These are phyloP conservation scores for Miichthys miiuy DNA, from an alignment of 2,797 vertebrate genomes.

Conservation along the genomic window DNA sequence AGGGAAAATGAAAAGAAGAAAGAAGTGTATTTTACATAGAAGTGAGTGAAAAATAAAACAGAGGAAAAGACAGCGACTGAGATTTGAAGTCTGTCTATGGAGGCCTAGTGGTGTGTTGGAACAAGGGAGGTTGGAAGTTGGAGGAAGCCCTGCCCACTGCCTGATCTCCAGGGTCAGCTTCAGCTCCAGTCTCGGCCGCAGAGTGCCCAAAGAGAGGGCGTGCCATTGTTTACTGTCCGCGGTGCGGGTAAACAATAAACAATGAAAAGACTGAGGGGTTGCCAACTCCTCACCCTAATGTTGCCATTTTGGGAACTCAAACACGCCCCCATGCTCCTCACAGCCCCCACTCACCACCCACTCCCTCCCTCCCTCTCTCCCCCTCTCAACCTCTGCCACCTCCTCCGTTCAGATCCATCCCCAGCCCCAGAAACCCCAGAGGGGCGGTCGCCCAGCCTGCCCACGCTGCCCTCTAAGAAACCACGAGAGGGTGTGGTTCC, in stretches of 20 bases:
- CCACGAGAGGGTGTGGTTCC: constrained; percentile 94
- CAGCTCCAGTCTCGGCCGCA: constrained; percentile 68
- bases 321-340: constrained; percentile 68
- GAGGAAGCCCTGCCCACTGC: constrained; percentile 55
- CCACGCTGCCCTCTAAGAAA: constrained; percentile 90
- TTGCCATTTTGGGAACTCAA: constrained; percentile 86
- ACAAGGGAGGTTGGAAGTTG: constrained; percentile 38
- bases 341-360: constrained; percentile 71
- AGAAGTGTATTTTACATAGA: constrained; percentile 2
- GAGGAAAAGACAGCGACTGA: constrained; percentile 38
- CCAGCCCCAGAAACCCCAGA: constrained; percentile 81
- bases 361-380: constrained; percentile 62
- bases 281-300: constrained; percentile 83
- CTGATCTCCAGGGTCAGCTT: constrained; percentile 58
- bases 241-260: constrained; percentile 87
- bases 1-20: constrained; percentile 18
- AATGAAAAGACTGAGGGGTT: constrained; percentile 82
- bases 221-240: constrained; percentile 84
- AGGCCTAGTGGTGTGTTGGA: constrained; percentile 36
- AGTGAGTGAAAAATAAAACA: constrained; percentile 19
- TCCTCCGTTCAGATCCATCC: constrained; percentile 72
- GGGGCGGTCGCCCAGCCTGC: constrained; percentile 83
- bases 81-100: constrained; percentile 64
- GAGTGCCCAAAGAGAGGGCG: constrained; percentile 76
- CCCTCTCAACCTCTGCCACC: constrained; percentile 63